Percentiles rank a stretch among this genome's conserved stretches.
phyloP scores from a whole-genome alignment of 2,113 vertebrate genomes.

The Scophthalmus maximus region DNA sequence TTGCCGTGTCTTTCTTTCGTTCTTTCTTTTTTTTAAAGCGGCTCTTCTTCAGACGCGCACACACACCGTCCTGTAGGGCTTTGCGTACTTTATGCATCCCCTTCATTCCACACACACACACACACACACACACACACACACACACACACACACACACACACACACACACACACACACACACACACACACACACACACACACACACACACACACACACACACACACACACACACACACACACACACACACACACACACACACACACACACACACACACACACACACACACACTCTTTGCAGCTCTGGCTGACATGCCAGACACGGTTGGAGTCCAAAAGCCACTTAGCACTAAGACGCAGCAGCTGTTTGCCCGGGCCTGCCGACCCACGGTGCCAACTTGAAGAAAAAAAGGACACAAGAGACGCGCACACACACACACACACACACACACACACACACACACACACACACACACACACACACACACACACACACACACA shows the following conservation, averaged over 20 bases:
- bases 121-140: constrained; percentile 19
- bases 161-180: no score
- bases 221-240: constrained; percentile 19
- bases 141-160: constrained; percentile 18
- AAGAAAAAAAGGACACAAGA: constrained; percentile 42
- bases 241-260: constrained; percentile 16
- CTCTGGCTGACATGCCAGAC: constrained; percentile 71
- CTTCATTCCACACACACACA: constrained; percentile 18
- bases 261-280: constrained; percentile 33
- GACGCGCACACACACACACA: constrained; percentile 23
- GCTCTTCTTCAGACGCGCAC: constrained; percentile 24
- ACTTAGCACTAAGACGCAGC: constrained; percentile 71
- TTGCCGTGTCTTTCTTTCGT: constrained; percentile 50
- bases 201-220: constrained; percentile 13
- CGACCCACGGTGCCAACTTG: constrained; percentile 53
- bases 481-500: no score
- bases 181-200: constrained; percentile 20
- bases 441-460: no score
- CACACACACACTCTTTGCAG: constrained; percentile 44
- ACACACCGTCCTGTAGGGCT: background rate
- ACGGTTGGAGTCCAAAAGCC: constrained; percentile 67
- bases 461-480: no score
- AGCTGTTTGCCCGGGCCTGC: constrained; percentile 73
- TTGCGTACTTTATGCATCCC: constrained; percentile 37
- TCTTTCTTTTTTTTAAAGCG: constrained; percentile 17